phyloP scores from a whole-genome alignment of 1,140 invertebrate species.

The Anoplophora glabripennis region DNA sequence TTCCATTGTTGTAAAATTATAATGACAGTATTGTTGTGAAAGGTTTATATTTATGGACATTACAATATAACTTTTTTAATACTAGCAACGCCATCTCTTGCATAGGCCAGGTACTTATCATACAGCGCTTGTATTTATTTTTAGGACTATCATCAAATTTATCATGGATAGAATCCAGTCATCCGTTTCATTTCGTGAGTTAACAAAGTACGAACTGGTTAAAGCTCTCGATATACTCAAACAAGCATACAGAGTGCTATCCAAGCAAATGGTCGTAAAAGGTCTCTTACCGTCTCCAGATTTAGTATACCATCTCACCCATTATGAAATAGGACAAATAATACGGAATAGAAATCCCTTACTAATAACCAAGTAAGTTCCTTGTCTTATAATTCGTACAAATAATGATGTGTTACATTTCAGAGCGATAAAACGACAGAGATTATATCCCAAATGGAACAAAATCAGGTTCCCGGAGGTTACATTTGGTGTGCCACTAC shows the following conservation, averaged over 20 bases:
- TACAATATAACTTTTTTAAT: no score
- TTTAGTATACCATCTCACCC: conserved; percentile 69
- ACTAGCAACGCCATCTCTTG: no score
- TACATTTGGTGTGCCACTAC: conserved; percentile 57
- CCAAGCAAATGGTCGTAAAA: conserved; percentile 56
- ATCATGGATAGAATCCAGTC: conserved; percentile 59
- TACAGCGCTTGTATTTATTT: conserved; percentile 23
- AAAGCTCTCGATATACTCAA: conserved; percentile 60
- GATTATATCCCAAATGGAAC: conserved; percentile 57
- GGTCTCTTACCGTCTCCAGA: conserved; percentile 64
- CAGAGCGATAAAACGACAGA: conserved; percentile 64
- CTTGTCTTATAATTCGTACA: not conserved
- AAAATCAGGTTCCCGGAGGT: conserved; percentile 65
- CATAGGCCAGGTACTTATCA: no score
- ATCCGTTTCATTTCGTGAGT: conserved; percentile 63
- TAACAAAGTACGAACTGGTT: conserved; percentile 64
- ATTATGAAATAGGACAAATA: conserved; percentile 62
- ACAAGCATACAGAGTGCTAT: conserved; percentile 59
- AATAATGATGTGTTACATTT: not conserved
- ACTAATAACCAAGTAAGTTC: conserved; percentile 63
- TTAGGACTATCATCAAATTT: conserved; percentile 51
- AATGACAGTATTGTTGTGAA: no score
- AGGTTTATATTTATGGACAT: no score
- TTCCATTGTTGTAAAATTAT: no score
- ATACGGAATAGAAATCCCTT: conserved; percentile 55